Conservation (phyloP, 2,888 invertebrate genomes). For the Xylota segnis region DNA sequence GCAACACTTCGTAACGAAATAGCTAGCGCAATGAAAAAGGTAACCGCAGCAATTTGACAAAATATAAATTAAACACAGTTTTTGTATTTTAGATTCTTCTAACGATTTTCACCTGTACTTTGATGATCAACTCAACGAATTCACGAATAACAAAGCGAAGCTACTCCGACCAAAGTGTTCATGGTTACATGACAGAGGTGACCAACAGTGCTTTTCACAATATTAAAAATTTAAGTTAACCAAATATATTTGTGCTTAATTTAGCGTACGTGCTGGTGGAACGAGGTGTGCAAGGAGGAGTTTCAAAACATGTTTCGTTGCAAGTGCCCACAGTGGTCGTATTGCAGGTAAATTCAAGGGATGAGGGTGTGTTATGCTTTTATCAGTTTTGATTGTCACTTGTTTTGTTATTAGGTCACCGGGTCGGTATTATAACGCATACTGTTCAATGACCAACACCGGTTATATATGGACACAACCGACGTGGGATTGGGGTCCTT, state of each 20-base stretch:
- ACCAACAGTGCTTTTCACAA: slow-evolving; percentile 49
- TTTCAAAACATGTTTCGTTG: slow-evolving; percentile 94
- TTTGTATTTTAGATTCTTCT: slow-evolving; percentile 71
- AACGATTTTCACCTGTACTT: slow-evolving; percentile 77
- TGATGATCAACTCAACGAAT: slow-evolving; percentile 77
- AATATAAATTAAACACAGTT: slow-evolving; percentile 7
- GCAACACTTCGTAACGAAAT: slow-evolving; percentile 43
- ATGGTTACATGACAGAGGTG: slow-evolving; percentile 94
- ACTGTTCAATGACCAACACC: slow-evolving; percentile 95
- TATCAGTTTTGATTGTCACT: slow-evolving; percentile 18
- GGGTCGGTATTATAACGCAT: slow-evolving; percentile 95
- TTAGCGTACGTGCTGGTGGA: slow-evolving; percentile 96
- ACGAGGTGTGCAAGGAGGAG: slow-evolving; percentile 96
- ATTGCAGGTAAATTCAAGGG: slow-evolving; percentile 86
- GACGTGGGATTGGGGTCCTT: slow-evolving; percentile 83
- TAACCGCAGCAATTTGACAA: slow-evolving; percentile 17
- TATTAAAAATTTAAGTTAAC: slow-evolving; percentile 32
- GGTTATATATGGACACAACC: slow-evolving; percentile 96
- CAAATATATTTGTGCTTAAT: slow-evolving; percentile 79
- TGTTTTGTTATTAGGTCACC: slow-evolving; percentile 86
- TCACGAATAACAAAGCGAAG: slow-evolving; percentile 87
- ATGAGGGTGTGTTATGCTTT: slow-evolving; percentile 1
- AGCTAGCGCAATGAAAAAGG: slow-evolving; percentile 65
- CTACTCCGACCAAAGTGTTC: slow-evolving; percentile 92
- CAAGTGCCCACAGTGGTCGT: slow-evolving; percentile 95